These are phyloP conservation scores for Amblyornis subalaris DNA, from an alignment of 2,113 vertebrate genomes.

Conservation along the genomic window DNA sequence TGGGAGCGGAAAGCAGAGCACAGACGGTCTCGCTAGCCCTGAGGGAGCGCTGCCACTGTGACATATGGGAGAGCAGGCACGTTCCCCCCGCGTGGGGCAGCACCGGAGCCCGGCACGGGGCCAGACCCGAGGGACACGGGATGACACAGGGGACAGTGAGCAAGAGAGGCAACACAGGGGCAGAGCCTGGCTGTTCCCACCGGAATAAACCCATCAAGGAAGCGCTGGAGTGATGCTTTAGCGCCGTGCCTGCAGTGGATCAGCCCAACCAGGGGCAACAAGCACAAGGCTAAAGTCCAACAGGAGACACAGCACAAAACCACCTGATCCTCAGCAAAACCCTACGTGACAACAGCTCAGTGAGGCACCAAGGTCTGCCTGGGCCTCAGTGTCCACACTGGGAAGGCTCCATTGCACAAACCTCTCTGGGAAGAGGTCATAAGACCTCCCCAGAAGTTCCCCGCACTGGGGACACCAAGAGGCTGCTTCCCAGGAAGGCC, in stretches of 20 bases:
- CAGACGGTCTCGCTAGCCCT: fast-evolving
- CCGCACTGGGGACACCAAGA: neutral
- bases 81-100: fast-evolving
- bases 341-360: neutral
- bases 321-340: neutral
- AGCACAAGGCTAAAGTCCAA: neutral
- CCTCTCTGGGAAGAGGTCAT: neutral
- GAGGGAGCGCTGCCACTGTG: fast-evolving
- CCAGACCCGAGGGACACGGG: fast-evolving
- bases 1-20: neutral
- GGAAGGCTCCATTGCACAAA: neutral
- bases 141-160: fast-evolving
- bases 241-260: neutral
- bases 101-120: fast-evolving
- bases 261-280: neutral
- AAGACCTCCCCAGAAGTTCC: neutral
- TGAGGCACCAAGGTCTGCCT: neutral
- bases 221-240: neutral
- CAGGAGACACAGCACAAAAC: neutral
- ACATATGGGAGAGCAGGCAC: fast-evolving
- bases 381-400: neutral
- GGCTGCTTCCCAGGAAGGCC: neutral
- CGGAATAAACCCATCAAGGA: neutral
- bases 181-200: neutral
- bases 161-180: neutral